These are phyloP conservation scores for Oasisia sp. DNA, from an alignment of 2,888 invertebrate species.

Conservation along the genomic window DNA sequence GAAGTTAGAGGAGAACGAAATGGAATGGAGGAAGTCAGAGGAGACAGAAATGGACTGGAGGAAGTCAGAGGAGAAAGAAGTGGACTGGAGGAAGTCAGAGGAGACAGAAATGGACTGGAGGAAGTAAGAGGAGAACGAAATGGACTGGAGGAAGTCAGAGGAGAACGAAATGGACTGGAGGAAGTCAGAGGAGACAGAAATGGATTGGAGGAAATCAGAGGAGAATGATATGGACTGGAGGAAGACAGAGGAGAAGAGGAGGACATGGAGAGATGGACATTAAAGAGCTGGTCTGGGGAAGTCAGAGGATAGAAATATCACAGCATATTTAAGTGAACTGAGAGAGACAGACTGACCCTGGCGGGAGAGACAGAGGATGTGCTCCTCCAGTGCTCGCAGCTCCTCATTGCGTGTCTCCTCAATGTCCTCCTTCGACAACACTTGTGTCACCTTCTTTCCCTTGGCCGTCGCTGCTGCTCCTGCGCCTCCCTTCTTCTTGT, in stretches of 20 bases:
- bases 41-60: background rate
- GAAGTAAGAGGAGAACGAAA: slow-evolving; percentile 17
- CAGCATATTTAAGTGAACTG: background rate
- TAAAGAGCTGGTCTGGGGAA: too few species aligned
- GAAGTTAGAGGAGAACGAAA: too few species aligned
- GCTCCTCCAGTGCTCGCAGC: slow-evolving; percentile 62
- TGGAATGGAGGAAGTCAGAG: too few species aligned
- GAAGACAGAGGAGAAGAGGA: too few species aligned
- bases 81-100: background rate
- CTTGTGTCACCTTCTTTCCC: slow-evolving; percentile 32
- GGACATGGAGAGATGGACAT: too few species aligned
- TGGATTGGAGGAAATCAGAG: too few species aligned
- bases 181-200: too few species aligned
- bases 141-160: background rate
- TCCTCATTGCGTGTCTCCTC: slow-evolving; percentile 57
- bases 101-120: slow-evolving; percentile 1
- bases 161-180: background rate
- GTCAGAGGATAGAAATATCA: too few species aligned
- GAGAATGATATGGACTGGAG: too few species aligned
- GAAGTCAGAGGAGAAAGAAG: background rate
- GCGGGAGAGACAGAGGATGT: slow-evolving; percentile 58
- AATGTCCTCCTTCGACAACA: slow-evolving; percentile 42
- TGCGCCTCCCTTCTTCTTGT: slow-evolving; percentile 37
- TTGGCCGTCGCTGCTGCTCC: slow-evolving; percentile 17
- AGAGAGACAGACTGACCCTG: slow-evolving; percentile 48